These are phyloP conservation scores for Chloroceryle amazona DNA, from an alignment of 2,797 vertebrate genomes.

Conservation along the genomic window DNA sequence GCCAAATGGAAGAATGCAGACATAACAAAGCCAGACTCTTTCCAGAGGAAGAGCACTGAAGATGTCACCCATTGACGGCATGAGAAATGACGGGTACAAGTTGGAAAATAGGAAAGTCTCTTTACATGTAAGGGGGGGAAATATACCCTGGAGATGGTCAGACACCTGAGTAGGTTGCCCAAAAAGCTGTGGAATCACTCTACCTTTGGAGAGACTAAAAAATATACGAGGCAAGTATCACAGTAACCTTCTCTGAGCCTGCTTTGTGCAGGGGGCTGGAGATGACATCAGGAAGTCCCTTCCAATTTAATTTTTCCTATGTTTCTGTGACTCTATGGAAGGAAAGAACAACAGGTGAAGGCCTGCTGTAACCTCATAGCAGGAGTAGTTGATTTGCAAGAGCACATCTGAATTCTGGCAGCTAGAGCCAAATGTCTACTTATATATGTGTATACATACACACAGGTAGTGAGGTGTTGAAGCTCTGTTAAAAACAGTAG, in stretches of 20 bases:
- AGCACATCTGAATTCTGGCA: background rate
- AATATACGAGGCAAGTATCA: background rate
- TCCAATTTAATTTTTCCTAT: background rate
- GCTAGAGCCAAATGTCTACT: background rate
- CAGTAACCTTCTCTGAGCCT: background rate
- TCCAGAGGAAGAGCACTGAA: background rate
- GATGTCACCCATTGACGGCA: background rate
- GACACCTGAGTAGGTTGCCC: background rate
- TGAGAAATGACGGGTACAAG: background rate
- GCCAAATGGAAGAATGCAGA: background rate
- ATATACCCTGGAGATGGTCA: rapidly evolving
- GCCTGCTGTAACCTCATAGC: background rate
- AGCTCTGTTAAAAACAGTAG: background rate
- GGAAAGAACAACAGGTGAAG: background rate
- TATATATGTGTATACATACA: background rate
- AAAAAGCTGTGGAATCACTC: background rate
- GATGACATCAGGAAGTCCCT: background rate
- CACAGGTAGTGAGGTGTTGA: background rate
- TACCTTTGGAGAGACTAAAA: background rate
- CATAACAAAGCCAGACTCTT: background rate
- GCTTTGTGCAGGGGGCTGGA: background rate
- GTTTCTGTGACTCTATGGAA: background rate
- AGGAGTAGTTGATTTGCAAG: background rate
- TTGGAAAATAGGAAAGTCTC: background rate
- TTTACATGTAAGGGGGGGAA: rapidly evolving